These are phyloP conservation scores for Podarcis siculus DNA, from an alignment of 2,797 vertebrate species.

Conservation along the genomic window DNA sequence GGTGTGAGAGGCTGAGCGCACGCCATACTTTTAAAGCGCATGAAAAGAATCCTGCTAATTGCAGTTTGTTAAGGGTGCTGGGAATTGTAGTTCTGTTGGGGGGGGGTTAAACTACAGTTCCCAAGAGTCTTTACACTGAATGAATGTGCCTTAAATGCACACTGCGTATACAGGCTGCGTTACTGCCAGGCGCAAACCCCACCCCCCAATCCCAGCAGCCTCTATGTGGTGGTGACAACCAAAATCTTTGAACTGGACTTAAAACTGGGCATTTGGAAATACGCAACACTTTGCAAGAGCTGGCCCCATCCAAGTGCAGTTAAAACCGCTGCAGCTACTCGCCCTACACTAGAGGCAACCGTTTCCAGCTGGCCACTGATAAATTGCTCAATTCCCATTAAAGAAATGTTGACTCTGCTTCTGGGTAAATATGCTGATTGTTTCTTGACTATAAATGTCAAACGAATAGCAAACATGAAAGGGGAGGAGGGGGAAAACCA, in stretches of 20 bases:
- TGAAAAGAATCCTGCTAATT: too few species aligned
- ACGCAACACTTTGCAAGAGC: neutral
- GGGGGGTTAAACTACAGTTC: too few species aligned
- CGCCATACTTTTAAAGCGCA: too few species aligned
- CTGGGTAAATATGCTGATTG: constrained; percentile 69
- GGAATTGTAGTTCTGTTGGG: too few species aligned
- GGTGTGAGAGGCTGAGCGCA: too few species aligned
- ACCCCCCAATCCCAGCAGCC: neutral
- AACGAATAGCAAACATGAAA: constrained; percentile 41
- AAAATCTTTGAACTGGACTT: neutral
- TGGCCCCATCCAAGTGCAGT: neutral
- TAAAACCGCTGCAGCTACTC: neutral
- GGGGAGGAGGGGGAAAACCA: constrained; percentile 27
- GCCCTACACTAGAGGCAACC: neutral
- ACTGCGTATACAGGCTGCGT: too few species aligned
- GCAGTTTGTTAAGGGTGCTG: too few species aligned
- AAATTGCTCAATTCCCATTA: constrained; percentile 27
- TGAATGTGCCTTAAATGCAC: too few species aligned
- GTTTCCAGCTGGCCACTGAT: constrained; percentile 6
- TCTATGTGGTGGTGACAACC: neutral
- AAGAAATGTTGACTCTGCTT: constrained; percentile 66
- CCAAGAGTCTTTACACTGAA: too few species aligned
- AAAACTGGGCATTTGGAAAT: neutral
- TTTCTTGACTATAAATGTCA: constrained; percentile 52
- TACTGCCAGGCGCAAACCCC: too few species aligned